These are phyloP conservation scores for Haliclystus octoradiatus DNA, from an alignment of 30 jellyfish, hydroid and myxozoan genomes.

Conservation along the genomic window DNA sequence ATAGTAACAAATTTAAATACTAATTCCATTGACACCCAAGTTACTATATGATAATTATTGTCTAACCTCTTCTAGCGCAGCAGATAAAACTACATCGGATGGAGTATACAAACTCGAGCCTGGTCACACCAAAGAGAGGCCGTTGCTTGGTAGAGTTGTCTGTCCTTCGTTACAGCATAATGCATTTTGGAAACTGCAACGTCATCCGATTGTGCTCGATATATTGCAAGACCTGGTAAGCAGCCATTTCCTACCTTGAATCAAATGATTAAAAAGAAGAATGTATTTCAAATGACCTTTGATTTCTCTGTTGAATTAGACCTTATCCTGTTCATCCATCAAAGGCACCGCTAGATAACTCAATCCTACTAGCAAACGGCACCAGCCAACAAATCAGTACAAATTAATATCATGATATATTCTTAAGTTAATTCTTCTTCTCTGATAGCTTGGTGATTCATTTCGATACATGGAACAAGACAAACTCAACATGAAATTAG, in stretches of 20 bases:
- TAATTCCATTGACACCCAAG: not conserved
- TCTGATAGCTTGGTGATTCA: slow-evolving; percentile 63
- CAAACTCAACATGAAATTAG: slow-evolving; percentile 69
- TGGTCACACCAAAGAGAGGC: slow-evolving; percentile 31
- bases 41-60: not conserved
- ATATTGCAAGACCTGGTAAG: slow-evolving; percentile 68
- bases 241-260: no score
- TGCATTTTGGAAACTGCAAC: slow-evolving; percentile 23
- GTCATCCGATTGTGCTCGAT: slow-evolving; percentile 47
- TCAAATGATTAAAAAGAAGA: no score
- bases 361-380: no score
- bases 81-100: slow-evolving; percentile 8
- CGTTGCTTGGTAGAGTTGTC: slow-evolving; percentile 38
- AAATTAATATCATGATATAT: no score
- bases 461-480: slow-evolving; percentile 87
- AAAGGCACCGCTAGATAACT: no score
- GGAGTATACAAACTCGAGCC: slow-evolving; percentile 11
- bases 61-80: slow-evolving; percentile 9
- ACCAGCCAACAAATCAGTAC: no score
- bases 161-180: slow-evolving; percentile 73
- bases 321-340: no score
- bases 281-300: no score
- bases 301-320: no score
- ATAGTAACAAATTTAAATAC: not conserved
- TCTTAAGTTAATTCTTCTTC: no score